phyloP scores from a whole-genome alignment of 2,888 invertebrate species.

The Blastobasis lacticolella region DNA sequence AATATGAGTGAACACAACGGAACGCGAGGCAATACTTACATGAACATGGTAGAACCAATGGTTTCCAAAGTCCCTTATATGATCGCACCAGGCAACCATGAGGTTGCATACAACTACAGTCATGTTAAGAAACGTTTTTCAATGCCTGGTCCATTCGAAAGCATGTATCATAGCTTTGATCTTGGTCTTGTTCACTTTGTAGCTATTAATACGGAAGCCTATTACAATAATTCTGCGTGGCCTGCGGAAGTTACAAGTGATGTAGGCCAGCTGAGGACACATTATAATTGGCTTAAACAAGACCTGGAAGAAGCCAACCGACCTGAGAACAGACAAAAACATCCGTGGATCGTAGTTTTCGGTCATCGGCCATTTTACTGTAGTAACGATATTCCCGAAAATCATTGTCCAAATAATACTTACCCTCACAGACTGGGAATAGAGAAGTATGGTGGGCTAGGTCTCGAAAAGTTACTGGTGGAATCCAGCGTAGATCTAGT shows the following conservation, averaged over 20 bases:
- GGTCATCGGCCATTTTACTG: not conserved
- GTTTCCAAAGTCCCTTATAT: conserved; percentile 90
- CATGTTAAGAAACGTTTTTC: conserved; percentile 68
- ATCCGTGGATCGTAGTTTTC: not conserved
- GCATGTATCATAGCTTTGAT: conserved; percentile 84
- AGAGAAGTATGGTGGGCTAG: too few relatives aligned
- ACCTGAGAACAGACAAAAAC: not conserved
- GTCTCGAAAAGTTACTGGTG: too few relatives aligned
- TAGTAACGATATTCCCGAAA: too few relatives aligned
- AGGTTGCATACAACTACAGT: conserved; percentile 52
- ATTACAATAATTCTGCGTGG: not conserved
- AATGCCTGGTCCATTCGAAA: conserved; percentile 17
- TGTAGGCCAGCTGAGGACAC: not conserved
- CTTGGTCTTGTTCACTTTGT: conserved; percentile 88
- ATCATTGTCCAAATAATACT: too few relatives aligned
- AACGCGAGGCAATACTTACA: not conserved
- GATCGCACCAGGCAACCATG: conserved; percentile 88
- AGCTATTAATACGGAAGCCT: conserved; percentile 57
- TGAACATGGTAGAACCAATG: conserved; percentile 77
- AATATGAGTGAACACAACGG: not conserved
- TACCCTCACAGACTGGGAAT: too few relatives aligned
- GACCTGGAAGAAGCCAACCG: not conserved
- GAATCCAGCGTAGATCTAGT: too few relatives aligned
- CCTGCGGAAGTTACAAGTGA: too few relatives aligned
- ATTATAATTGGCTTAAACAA: not conserved